Conservation (phyloP, 2,888 invertebrate species). For the Ramazzottius varieornatus region DNA sequence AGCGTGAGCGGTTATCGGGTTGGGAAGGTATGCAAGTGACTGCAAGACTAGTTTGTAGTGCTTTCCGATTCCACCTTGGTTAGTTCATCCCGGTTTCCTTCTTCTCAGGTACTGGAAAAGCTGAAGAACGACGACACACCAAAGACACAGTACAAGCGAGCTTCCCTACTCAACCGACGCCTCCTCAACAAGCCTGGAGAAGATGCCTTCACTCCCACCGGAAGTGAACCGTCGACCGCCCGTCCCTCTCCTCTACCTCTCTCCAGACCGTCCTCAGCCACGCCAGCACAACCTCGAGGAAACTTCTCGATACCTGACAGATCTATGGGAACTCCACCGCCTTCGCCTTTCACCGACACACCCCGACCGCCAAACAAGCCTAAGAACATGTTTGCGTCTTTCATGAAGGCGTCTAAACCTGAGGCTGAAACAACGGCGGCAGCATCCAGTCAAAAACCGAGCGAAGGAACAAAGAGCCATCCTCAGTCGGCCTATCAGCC, state of each 20-base stretch:
- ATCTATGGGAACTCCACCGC: neutral
- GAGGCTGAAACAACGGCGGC: too few species aligned
- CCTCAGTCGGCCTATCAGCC: too few species aligned
- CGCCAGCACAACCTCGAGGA: neutral
- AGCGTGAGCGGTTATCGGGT: too few species aligned
- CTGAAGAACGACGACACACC: neutral
- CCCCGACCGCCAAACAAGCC: neutral
- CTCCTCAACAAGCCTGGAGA: neutral
- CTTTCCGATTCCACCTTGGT: too few species aligned
- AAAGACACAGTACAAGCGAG: neutral
- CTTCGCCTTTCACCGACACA: neutral
- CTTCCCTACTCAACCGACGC: neutral
- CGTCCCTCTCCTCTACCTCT: neutral
- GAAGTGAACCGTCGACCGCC: neutral
- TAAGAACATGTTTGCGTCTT: neutral
- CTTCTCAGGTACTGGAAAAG: neutral
- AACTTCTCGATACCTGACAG: too few species aligned
- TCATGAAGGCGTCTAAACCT: neutral
- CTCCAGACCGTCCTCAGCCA: neutral
- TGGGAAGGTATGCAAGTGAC: too few species aligned
- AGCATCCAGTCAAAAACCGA: too few species aligned
- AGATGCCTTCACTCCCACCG: too few species aligned
- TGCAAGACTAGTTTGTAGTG: too few species aligned
- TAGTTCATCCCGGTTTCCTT: too few species aligned
- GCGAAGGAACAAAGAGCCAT: too few species aligned